Base-by-base conservation (phyloP, 2,888 invertebrate species). In the Mellilla xanthometata region DNA sequence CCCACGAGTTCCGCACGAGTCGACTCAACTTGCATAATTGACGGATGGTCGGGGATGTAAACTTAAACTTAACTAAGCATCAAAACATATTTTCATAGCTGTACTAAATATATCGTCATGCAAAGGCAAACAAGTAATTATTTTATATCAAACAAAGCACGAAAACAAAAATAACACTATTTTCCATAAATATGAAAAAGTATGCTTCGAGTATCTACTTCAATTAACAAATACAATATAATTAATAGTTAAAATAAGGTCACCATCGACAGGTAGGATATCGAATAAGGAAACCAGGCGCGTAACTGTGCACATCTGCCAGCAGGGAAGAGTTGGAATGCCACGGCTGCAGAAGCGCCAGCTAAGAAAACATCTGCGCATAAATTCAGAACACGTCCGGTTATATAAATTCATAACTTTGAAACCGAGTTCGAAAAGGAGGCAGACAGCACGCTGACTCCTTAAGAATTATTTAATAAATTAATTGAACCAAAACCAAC, bases 401-500 rank as follows among this genome's bases (percentile, higher is more conserved):
- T 73, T 78, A 82, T 83, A 85, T 84, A 83, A 85, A 87, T 86
- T 86, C 84, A 85, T 86, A 84, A 80, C 76, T 73, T 73, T 67
- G 67, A 65, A 76, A 72, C 72, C 73, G 65, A 76, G 71, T 38
- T 38, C 38, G 41, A 47, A 55, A 39, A 70, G 69, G 76, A 72
- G 81, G 79, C 83, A 81, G 78, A 72, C 77, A 76, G 75, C 68
- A 66, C 77, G 64, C 69, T 60, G 72, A 69, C 70, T 72, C 72
- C 70, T 69, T 65, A 69, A 69, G 76, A 82, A 84, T 83, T 83
- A 85, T 85, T 78, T 74, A 83, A 84, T 81, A 72, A 83, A 85
- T 83, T 84, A 87, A 83, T 83, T 82, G 78, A 76, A 77, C 72
- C 73, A 73, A 78, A 81, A 78, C 70, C 75, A 79, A 77, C 63